Evolutionary conservation across 2,113 vertebrate species (phyloP).

Genomic region (Danio rerio): GRCz12tu NC_133184.1:47959001-47959500

Average conservation of each 20-base stretch:
- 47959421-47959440: too few species aligned
- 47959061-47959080: neutral
- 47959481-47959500: too few species aligned
- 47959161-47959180: constrained; percentile 44
- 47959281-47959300: neutral
- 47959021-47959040: neutral
- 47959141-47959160: constrained; percentile 24
- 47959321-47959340: neutral
- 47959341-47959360: neutral
- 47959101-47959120: neutral
- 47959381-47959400: neutral
- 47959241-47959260: neutral
- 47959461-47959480: too few species aligned
- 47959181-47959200: constrained; percentile 9
- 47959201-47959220: neutral
- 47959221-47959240: neutral
- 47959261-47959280: constrained; percentile 12
- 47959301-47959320: neutral
- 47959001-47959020: constrained; percentile 28
- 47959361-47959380: neutral
- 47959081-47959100: constrained; percentile 4
- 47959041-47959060: neutral
- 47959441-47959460: too few species aligned
- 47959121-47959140: neutral
- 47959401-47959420: neutral